Conservation (phyloP, 2,797 vertebrate species). For the Linurgus olivaceus region DNA sequence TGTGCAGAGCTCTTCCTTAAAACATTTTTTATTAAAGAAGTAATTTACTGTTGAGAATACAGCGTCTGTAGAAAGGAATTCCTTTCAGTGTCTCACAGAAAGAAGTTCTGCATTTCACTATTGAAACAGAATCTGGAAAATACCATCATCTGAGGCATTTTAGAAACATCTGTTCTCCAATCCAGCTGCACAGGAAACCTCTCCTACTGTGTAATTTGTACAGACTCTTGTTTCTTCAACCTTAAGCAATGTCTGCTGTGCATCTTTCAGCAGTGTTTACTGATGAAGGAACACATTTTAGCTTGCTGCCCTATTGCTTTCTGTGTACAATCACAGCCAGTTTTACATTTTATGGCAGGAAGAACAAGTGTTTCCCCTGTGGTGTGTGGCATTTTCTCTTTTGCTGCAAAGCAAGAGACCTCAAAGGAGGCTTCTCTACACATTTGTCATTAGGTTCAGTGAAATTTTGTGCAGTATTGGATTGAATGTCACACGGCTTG, state of each 20-base stretch:
- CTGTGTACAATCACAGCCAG: not conserved
- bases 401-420: not conserved
- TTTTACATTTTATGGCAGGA: not conserved
- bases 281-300: not conserved
- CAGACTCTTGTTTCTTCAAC: not conserved
- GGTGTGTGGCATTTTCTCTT: not conserved
- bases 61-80: not conserved
- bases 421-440: not conserved
- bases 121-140: not conserved
- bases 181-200: not conserved
- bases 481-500: not conserved
- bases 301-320: not conserved
- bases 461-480: not conserved
- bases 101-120: not conserved
- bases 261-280: not conserved
- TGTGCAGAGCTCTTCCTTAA: not conserved
- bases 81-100: not conserved
- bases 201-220: not conserved
- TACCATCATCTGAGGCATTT: not conserved
- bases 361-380: not conserved
- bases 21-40: not conserved
- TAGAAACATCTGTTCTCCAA: not conserved
- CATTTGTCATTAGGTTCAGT: not conserved
- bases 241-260: not conserved
- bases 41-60: not conserved